phyloP scores from a whole-genome alignment of 2,113 vertebrate genomes.

The Dromiciops gliroides region DNA sequence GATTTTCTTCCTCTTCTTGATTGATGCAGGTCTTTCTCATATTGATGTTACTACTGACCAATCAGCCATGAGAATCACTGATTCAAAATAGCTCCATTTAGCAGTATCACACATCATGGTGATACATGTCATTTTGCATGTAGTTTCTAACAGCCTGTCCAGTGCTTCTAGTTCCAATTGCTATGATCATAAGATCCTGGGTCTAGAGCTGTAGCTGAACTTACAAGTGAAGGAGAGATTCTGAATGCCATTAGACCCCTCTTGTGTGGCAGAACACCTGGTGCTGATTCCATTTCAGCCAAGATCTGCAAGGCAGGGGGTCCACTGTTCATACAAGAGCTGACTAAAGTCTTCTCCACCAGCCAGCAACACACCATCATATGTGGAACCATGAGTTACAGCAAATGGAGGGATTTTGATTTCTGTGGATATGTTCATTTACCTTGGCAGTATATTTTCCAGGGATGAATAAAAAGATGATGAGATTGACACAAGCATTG shows the following conservation, averaged over 20 bases:
- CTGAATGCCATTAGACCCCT: neutral
- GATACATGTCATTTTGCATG: neutral
- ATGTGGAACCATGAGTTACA: too few relatives aligned
- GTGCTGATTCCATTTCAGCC: neutral
- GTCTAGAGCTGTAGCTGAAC: neutral
- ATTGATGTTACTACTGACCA: constrained; percentile 67
- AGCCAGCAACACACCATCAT: too few relatives aligned
- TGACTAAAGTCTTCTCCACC: neutral
- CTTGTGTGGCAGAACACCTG: neutral
- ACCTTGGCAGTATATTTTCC: too few relatives aligned
- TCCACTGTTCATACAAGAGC: neutral
- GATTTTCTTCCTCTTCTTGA: constrained; percentile 66
- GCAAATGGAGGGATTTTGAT: too few relatives aligned
- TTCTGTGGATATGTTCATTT: too few relatives aligned
- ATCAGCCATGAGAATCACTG: neutral
- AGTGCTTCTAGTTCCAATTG: neutral
- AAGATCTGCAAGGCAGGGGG: neutral
- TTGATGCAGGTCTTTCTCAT: constrained; percentile 66
- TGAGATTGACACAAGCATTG: too few relatives aligned
- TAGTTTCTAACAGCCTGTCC: neutral
- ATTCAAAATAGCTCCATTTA: neutral
- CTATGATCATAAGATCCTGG: neutral
- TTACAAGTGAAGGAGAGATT: neutral
- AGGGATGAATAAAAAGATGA: too few relatives aligned
- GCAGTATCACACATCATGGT: neutral